These are phyloP conservation scores for Cantharis rustica DNA, from an alignment of 2,888 invertebrate species.

Conservation along the genomic window DNA sequence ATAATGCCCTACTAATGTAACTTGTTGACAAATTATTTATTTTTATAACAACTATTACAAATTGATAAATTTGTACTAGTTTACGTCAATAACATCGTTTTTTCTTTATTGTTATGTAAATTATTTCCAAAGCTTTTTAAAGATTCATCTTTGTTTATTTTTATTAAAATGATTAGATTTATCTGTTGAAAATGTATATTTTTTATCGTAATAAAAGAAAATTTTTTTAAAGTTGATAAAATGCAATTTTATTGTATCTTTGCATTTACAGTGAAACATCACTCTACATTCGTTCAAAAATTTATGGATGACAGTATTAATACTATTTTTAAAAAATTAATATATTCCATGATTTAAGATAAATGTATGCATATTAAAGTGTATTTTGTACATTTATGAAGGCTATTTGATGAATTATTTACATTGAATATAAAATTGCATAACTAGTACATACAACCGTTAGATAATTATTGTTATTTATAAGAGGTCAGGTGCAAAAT, in stretches of 20 bases:
- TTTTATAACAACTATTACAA: background rate
- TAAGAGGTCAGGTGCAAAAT: background rate
- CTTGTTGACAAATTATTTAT: conserved; percentile 1
- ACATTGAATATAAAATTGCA: conserved; percentile 1
- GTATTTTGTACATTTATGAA: background rate
- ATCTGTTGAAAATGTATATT: background rate
- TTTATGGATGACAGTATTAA: background rate
- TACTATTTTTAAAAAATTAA: background rate
- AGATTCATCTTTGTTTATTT: background rate
- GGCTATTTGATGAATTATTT: background rate
- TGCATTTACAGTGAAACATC: too few species aligned
- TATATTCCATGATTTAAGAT: background rate
- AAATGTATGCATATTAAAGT: background rate
- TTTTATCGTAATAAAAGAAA: background rate
- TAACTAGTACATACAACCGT: background rate
- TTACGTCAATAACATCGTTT: background rate
- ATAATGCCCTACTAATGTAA: background rate
- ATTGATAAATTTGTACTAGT: background rate
- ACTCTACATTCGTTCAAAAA: too few species aligned
- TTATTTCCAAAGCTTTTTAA: background rate
- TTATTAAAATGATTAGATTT: background rate
- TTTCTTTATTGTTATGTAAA: background rate
- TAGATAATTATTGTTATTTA: background rate
- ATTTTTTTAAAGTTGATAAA: background rate
- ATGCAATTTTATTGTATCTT: background rate